Evolutionary conservation across 2,888 invertebrate genomes (phyloP).

Genomic region (Seira musarum): DNA sequence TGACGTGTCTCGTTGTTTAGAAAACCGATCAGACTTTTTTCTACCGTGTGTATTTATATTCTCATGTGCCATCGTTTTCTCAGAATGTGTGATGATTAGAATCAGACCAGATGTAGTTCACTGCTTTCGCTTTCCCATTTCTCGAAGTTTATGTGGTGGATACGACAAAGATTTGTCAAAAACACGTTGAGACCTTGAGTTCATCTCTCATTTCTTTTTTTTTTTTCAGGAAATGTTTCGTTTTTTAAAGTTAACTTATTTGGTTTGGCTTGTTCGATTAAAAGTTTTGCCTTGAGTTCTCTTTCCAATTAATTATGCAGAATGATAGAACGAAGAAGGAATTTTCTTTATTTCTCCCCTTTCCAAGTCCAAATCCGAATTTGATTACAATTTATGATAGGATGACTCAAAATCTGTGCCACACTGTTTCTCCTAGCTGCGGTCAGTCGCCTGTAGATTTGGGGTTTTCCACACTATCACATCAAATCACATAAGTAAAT

Average conservation of each 20-base stretch:
- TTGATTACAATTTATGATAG: too few species aligned
- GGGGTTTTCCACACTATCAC: too few species aligned
- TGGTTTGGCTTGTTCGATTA: not conserved
- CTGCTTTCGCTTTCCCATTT: not conserved
- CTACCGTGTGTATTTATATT: not conserved
- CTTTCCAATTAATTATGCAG: not conserved
- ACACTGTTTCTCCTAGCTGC: too few species aligned
- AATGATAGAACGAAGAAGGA: not conserved
- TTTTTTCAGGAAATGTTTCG: not conserved
- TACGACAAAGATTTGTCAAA: not conserved
- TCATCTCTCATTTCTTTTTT: not conserved
- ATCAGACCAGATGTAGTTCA: not conserved
- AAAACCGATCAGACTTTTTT: conserved; percentile 1
- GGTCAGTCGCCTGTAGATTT: too few species aligned
- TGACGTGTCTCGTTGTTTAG: not conserved
- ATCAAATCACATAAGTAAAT: too few species aligned
- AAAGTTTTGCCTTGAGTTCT: not conserved
- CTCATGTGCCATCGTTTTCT: not conserved
- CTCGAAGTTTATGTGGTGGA: too few species aligned
- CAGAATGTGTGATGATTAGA: not conserved
- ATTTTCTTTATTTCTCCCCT: too few species aligned
- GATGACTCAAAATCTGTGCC: too few species aligned
- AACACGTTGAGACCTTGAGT: not conserved
- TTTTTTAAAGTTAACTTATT: not conserved
- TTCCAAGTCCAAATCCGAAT: too few species aligned